Evolutionary conservation across 2,888 invertebrate species (phyloP).

Genomic region (Venusia cambrica): DNA sequence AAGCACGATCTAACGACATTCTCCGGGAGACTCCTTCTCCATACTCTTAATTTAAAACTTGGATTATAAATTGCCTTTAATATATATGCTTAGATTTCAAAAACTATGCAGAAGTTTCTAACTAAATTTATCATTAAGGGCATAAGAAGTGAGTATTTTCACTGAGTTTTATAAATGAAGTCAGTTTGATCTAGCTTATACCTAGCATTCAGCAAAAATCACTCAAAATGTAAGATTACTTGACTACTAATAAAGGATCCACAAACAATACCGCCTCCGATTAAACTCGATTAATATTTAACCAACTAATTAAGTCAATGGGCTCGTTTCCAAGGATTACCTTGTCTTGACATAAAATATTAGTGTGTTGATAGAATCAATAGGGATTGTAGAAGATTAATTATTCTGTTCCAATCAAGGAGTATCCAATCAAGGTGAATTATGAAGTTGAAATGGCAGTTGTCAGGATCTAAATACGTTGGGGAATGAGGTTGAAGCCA

Average conservation of each 20-base stretch:
- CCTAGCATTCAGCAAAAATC: too few species aligned
- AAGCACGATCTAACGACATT: slow-evolving; percentile 43
- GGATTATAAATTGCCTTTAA: too few species aligned
- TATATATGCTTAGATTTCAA: too few species aligned
- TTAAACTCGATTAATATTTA: slow-evolving; percentile 28
- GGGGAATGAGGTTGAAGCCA: too few species aligned
- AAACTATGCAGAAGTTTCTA: too few species aligned
- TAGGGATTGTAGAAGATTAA: neutral
- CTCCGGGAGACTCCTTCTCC: slow-evolving; percentile 39
- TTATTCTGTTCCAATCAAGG: neutral
- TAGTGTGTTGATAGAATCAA: slow-evolving; percentile 8
- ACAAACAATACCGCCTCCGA: slow-evolving; percentile 18
- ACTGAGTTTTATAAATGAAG: too few species aligned
- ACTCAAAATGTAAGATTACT: slow-evolving; percentile 4
- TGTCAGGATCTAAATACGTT: too few species aligned
- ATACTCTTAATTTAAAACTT: slow-evolving; percentile 35
- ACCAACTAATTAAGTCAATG: slow-evolving; percentile 23
- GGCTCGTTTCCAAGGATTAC: slow-evolving; percentile 8
- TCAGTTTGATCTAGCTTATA: too few species aligned
- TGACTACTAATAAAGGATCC: slow-evolving; percentile 1
- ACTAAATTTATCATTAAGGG: too few species aligned
- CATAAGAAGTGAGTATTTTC: too few species aligned
- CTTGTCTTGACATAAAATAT: slow-evolving; percentile 15
- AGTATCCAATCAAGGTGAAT: too few species aligned
- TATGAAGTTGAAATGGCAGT: too few species aligned